Conservation (phyloP, 1,140 invertebrate genomes). For the Araneus ventricosus region DNA sequence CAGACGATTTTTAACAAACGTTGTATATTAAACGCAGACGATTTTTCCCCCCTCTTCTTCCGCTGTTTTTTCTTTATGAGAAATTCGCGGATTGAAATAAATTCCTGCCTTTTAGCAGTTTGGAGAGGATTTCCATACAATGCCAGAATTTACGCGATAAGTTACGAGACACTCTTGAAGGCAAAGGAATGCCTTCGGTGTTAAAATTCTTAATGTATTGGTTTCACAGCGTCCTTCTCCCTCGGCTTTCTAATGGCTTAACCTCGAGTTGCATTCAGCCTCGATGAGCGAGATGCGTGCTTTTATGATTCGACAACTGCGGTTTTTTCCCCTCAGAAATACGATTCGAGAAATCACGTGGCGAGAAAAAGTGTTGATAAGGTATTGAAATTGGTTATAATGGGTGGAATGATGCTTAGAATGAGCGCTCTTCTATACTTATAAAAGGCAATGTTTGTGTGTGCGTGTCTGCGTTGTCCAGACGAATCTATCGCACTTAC, state of each 20-base stretch:
- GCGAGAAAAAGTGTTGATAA: too few relatives aligned
- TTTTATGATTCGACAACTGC: background rate
- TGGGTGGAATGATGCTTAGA: too few relatives aligned
- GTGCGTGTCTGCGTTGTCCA: too few relatives aligned
- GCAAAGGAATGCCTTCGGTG: background rate
- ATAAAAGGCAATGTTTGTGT: too few relatives aligned
- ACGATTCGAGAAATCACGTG: too few relatives aligned
- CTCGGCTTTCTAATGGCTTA: background rate
- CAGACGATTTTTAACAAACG: too few relatives aligned
- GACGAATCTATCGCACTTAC: too few relatives aligned
- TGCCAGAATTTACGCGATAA: slow-evolving; percentile 5
- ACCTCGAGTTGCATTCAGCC: background rate
- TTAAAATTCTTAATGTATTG: slow-evolving; percentile 28
- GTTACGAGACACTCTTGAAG: background rate
- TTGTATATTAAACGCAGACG: slow-evolving; percentile 9
- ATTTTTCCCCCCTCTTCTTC: background rate
- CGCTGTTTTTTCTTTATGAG: background rate
- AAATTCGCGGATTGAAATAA: slow-evolving; percentile 1
- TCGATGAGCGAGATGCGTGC: background rate
- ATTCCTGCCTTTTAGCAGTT: slow-evolving; percentile 9
- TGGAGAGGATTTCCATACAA: background rate
- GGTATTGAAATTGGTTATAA: too few relatives aligned
- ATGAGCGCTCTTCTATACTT: too few relatives aligned
- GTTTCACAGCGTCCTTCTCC: background rate
- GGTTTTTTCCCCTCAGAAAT: too few relatives aligned